Percentiles rank a stretch among this genome's conserved stretches.
These are phyloP conservation scores for Drosophila pseudotakahashii DNA, from an alignment of 2,888 invertebrate genomes.

Conservation along the genomic window DNA sequence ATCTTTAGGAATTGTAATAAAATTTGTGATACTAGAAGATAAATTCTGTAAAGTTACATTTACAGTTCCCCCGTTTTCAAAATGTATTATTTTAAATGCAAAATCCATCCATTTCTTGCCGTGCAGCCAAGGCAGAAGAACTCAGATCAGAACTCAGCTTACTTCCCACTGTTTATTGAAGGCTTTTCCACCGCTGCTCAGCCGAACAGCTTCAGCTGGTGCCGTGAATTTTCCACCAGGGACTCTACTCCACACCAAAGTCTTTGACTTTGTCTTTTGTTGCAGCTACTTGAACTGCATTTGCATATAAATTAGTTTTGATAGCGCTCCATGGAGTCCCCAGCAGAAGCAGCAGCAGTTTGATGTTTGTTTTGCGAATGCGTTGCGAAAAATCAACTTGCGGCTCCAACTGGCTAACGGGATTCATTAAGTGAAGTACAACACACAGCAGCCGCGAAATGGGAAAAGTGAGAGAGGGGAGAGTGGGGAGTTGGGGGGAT, in stretches of 20 bases:
- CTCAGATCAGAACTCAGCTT: slow-evolving; percentile 25
- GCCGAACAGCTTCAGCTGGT: slow-evolving; percentile 3
- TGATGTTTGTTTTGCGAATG: slow-evolving; percentile 74
- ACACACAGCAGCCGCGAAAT: slow-evolving; percentile 12
- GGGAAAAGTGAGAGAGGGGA: slow-evolving; percentile 3
- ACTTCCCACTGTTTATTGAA: slow-evolving; percentile 40
- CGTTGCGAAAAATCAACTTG: slow-evolving; percentile 60
- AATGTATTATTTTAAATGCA: neutral
- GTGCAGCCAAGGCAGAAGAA: slow-evolving; percentile 24
- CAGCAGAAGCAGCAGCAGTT: slow-evolving; percentile 43
- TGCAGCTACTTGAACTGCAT: slow-evolving; percentile 75
- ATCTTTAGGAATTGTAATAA: too few relatives aligned
- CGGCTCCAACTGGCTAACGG: slow-evolving; percentile 59
- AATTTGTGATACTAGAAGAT: too few relatives aligned
- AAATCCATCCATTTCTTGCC: neutral
- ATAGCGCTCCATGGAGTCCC: slow-evolving; percentile 52
- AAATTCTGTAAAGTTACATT: too few relatives aligned
- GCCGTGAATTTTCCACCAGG: slow-evolving; percentile 35
- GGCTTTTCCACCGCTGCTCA: slow-evolving; percentile 21
- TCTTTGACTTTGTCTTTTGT: slow-evolving; percentile 58
- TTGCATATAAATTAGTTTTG: slow-evolving; percentile 79
- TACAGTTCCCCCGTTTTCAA: neutral
- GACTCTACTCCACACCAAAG: slow-evolving; percentile 20
- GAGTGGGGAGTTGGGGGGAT: neutral
- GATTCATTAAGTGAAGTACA: slow-evolving; percentile 76